These are phyloP conservation scores for Luscinia megarhynchos DNA, from an alignment of 2,797 vertebrate species.

Conservation along the genomic window DNA sequence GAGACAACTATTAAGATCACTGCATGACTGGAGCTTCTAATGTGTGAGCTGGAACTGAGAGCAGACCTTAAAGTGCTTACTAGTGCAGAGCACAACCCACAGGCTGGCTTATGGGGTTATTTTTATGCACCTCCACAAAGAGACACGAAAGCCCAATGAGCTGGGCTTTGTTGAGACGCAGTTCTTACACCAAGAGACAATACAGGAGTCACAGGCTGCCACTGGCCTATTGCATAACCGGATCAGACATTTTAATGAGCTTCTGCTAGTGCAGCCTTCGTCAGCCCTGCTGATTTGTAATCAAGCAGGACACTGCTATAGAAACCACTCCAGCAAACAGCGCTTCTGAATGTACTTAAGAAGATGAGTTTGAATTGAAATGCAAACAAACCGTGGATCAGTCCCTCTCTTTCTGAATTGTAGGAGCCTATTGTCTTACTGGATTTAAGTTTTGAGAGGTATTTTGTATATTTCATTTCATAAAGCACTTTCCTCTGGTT, in stretches of 20 bases:
- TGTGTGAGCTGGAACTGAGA: not conserved
- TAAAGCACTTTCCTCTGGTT: not conserved
- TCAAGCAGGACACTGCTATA: constrained; percentile 62
- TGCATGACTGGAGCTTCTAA: not conserved
- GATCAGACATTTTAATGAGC: constrained; percentile 71
- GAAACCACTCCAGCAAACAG: constrained; percentile 31
- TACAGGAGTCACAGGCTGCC: constrained; percentile 42
- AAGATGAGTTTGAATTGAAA: constrained; percentile 59
- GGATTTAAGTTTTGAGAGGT: not conserved
- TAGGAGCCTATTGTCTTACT: not conserved
- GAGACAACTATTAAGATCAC: not conserved
- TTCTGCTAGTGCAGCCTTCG: not conserved
- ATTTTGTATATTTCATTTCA: not conserved
- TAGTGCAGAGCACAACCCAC: not conserved
- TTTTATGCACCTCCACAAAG: constrained; percentile 45
- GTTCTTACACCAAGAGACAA: constrained; percentile 42
- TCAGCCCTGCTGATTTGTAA: constrained; percentile 56
- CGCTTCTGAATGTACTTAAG: constrained; percentile 29
- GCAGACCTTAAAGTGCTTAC: not conserved
- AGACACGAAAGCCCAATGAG: not conserved
- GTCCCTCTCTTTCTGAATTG: not conserved
- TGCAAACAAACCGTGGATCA: constrained; percentile 36
- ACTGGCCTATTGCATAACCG: constrained; percentile 37
- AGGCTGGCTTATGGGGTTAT: constrained; percentile 29
- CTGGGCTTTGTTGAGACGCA: not conserved